Percentiles rank a stretch among this genome's conserved stretches.
These are phyloP conservation scores for Dynastes tityus DNA, from an alignment of 2,888 invertebrate species.

Conservation along the genomic window DNA sequence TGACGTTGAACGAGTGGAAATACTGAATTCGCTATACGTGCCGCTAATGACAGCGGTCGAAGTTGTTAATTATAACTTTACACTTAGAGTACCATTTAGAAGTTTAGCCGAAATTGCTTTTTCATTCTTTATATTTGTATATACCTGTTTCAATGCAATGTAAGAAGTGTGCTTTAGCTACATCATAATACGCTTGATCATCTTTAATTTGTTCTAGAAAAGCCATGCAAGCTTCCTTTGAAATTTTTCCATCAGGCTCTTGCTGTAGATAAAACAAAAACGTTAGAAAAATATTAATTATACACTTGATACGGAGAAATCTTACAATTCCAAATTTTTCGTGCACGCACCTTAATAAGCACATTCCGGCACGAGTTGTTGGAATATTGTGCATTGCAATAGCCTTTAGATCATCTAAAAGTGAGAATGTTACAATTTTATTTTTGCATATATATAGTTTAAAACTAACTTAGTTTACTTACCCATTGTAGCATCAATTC, in stretches of 20 bases:
- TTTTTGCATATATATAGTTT: neutral
- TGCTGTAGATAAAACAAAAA: constrained; percentile 49
- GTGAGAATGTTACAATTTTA: neutral
- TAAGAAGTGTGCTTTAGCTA: constrained; percentile 68
- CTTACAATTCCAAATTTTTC: constrained; percentile 71
- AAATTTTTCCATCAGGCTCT: constrained; percentile 50
- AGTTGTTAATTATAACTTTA: too few species aligned
- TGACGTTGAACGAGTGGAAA: too few species aligned
- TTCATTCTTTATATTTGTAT: neutral
- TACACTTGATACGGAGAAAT: constrained; percentile 9
- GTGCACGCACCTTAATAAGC: constrained; percentile 71
- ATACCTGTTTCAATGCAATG: constrained; percentile 68
- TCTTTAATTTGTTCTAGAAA: constrained; percentile 66
- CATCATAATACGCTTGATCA: constrained; percentile 65
- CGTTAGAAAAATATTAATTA: constrained; percentile 14
- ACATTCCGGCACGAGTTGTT: constrained; percentile 64
- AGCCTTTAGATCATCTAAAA: constrained; percentile 38
- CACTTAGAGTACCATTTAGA: too few species aligned
- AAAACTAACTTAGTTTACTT: neutral
- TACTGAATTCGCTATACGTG: too few species aligned
- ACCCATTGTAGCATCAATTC: constrained; percentile 66
- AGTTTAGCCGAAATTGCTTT: too few species aligned
- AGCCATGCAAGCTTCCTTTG: constrained; percentile 63
- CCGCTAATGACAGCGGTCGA: too few species aligned
- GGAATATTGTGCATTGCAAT: constrained; percentile 37